Percentiles rank a stretch among this genome's conserved stretches.
These are phyloP conservation scores for rat (Rattus norvegicus) DNA, from an alignment of 2,113 vertebrate species.

Conservation along the genomic window DNA sequence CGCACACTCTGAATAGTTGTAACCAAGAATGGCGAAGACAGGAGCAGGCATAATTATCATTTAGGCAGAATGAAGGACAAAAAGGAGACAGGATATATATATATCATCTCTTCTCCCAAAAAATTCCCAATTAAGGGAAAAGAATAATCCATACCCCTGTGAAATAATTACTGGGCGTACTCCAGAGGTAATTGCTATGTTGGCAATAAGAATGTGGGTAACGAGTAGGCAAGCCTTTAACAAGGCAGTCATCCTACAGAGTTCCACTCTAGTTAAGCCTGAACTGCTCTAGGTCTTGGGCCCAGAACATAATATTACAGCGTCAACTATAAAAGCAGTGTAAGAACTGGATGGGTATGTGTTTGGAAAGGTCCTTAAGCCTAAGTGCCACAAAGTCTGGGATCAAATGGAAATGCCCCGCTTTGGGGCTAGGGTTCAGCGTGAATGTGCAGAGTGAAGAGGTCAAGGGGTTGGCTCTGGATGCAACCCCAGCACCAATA, in stretches of 20 bases:
- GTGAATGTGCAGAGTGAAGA: background rate
- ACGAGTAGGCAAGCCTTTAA: slow-evolving; percentile 7
- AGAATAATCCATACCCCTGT: slow-evolving; percentile 11
- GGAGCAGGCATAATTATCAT: background rate
- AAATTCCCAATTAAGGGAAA: background rate
- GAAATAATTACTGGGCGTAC: slow-evolving; percentile 22
- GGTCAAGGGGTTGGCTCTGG: background rate
- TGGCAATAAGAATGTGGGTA: slow-evolving; percentile 3
- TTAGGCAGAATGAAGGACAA: background rate
- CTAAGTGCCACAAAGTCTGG: background rate
- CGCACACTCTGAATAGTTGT: background rate
- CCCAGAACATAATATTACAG: background rate
- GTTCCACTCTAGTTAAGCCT: background rate
- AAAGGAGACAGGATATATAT: background rate
- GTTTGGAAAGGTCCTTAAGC: background rate
- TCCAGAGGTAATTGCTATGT: background rate
- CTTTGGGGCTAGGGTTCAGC: background rate
- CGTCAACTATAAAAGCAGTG: background rate
- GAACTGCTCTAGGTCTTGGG: background rate
- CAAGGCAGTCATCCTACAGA: background rate
- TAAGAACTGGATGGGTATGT: background rate
- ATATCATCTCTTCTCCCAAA: background rate
- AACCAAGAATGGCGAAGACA: background rate
- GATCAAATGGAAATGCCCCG: slow-evolving; percentile 12
- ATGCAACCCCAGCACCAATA: background rate